phyloP scores from a whole-genome alignment of 2,888 invertebrate species.

The Hylaea fasciaria region DNA sequence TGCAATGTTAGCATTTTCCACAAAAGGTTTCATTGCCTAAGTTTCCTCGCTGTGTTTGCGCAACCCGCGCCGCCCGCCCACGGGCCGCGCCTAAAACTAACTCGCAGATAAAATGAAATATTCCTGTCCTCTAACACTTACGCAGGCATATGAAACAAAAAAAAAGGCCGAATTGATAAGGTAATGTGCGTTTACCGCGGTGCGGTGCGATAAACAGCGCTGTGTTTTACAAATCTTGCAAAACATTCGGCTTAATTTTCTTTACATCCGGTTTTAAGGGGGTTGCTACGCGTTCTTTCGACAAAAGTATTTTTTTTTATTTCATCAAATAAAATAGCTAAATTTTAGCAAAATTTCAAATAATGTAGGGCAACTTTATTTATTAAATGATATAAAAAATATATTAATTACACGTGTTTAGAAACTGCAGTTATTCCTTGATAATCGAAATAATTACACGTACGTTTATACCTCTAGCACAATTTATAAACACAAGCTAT shows the following conservation, averaged over 20 bases:
- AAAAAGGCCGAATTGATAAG: constrained; percentile 5
- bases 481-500: not conserved
- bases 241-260: constrained; percentile 1
- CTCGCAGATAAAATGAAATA: not conserved
- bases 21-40: constrained; percentile 42
- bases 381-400: too few species aligned
- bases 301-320: not conserved
- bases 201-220: constrained; percentile 1
- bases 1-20: constrained; percentile 8
- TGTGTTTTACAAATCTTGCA: constrained; percentile 5
- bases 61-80: constrained; percentile 54
- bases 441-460: not conserved
- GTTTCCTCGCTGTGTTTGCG: constrained; percentile 49
- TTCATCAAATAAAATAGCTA: not conserved
- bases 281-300: not conserved
- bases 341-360: too few species aligned
- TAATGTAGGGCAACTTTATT: too few species aligned
- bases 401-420: not conserved
- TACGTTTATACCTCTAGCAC: not conserved
- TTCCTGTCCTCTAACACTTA: not conserved
- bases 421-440: not conserved
- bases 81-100: constrained; percentile 23
- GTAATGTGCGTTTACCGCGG: not conserved
- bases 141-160: not conserved
- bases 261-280: not conserved